Base-by-base conservation (phyloP, 2,888 invertebrate genomes). In the Polydrusus tereticollis region DNA sequence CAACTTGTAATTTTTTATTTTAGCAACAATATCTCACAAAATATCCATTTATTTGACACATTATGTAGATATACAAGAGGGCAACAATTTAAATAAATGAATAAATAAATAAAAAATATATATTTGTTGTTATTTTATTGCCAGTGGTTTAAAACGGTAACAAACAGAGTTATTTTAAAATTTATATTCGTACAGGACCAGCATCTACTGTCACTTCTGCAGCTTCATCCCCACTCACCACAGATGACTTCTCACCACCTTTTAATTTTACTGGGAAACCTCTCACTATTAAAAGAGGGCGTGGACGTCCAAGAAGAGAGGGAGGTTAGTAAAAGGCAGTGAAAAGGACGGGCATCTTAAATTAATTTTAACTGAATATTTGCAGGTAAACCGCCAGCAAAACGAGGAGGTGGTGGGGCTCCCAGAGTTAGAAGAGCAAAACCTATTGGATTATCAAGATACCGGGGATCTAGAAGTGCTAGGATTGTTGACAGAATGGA, bases 261-360 rank as follows among this genome's bases (percentile, higher is more conserved):
- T 90, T 90, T 82, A 86, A 86, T 75, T 87, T 88, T 77, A 86
- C 87, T 71, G 89, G 90, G 33, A 90, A 90, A 82, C 89, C 90
- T 58, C 82, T 89, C 67, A 89, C 91, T 63, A 88, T 94, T 76
- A 94, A 94, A 58, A 92, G 94, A 16, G 94, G 94, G 12, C 88
- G 94, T 79, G 94, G 94, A 6, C 88, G 94, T 79, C 94, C 94
- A 10, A 88, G 94, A 74, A 93, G 94, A 81, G 94, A 94, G 84
- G 91, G 91, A 71, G 88, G 88, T 78, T 78, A 73, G 74, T 66
- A 57, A n/a, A n/a, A n/a, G n/a, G n/a, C n/a, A n/a, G 7, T 14
- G 23, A 36, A 6, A 29, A 16, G n/a, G 26, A 5, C 7, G 26
- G 26, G 26, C 26, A 26, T 26, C 3, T 26, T 5, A 26, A 26